Evolutionary conservation across 2,797 vertebrate species (phyloP).

Genomic region (Sebastes steindachneri): DNA sequence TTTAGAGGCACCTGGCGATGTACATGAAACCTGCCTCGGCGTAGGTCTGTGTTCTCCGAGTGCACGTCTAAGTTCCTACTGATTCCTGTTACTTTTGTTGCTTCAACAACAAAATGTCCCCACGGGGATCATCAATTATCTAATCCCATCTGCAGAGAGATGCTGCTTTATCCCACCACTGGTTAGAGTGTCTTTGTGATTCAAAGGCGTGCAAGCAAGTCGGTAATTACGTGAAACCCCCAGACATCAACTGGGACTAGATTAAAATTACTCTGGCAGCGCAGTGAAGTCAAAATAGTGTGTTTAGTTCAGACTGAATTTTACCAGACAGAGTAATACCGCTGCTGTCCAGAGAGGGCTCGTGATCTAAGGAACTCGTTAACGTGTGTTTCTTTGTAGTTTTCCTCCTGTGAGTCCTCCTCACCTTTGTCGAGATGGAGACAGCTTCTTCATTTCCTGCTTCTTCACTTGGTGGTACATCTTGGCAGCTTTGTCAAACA

Average conservation of each 20-base stretch:
- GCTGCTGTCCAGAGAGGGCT: background rate
- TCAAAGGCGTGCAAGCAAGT: background rate
- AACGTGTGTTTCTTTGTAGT: background rate
- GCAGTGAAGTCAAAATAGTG: background rate
- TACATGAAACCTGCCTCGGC: too few species aligned
- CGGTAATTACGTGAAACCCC: background rate
- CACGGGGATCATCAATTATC: conserved; percentile 27
- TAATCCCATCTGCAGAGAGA: conserved; percentile 29
- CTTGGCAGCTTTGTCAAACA: conserved; percentile 97
- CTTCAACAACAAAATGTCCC: conserved; percentile 17
- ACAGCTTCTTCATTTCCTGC: conserved; percentile 91
- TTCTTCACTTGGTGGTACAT: conserved; percentile 98
- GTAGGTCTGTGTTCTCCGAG: too few species aligned
- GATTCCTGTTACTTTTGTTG: background rate
- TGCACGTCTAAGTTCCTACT: background rate
- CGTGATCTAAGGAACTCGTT: background rate
- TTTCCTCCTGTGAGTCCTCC: background rate
- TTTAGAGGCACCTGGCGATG: background rate
- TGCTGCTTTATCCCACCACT: conserved; percentile 16
- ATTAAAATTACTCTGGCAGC: background rate
- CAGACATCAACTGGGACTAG: background rate
- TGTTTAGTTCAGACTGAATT: background rate
- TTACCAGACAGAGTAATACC: background rate
- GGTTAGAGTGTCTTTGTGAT: conserved; percentile 5
- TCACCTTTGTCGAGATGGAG: conserved; percentile 93